phyloP scores from a whole-genome alignment of 2,113 vertebrate genomes.

The Cisticola juncidis region DNA sequence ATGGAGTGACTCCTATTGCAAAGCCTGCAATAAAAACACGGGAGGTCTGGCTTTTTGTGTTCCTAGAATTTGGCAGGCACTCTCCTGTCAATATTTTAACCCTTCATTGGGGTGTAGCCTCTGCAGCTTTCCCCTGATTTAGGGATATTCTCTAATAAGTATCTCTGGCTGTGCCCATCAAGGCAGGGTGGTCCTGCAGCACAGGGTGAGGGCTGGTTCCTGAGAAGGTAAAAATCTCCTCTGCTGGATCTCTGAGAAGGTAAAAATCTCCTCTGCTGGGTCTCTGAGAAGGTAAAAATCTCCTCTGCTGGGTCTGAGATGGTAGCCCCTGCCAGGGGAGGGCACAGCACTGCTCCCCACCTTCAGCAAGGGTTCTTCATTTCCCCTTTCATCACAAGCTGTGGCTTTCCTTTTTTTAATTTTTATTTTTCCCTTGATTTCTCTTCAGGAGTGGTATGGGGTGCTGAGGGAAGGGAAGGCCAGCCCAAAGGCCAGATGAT shows the following conservation, averaged over 20 bases:
- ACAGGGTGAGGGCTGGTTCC: background rate
- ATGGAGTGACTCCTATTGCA: background rate
- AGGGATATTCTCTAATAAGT: background rate
- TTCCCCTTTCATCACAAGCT: background rate
- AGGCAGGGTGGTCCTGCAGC: background rate
- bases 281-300: background rate
- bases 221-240: background rate
- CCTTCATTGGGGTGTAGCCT: background rate
- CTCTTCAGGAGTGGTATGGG: background rate
- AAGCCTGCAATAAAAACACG: conserved; percentile 11
- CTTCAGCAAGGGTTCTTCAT: background rate
- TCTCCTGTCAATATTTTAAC: background rate
- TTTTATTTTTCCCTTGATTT: background rate
- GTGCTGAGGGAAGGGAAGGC: background rate
- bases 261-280: background rate
- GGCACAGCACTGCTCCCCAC: background rate
- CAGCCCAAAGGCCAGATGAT: background rate
- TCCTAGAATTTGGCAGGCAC: background rate
- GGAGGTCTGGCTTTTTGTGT: conserved; percentile 5
- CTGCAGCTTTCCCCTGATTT: background rate
- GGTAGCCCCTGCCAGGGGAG: background rate
- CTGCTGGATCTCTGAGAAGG: background rate
- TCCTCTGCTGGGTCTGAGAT: background rate
- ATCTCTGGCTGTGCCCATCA: background rate
- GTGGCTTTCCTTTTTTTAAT: background rate